Conservation (phyloP, 2,113 vertebrate genomes). For the Vireo altiloquus region DNA sequence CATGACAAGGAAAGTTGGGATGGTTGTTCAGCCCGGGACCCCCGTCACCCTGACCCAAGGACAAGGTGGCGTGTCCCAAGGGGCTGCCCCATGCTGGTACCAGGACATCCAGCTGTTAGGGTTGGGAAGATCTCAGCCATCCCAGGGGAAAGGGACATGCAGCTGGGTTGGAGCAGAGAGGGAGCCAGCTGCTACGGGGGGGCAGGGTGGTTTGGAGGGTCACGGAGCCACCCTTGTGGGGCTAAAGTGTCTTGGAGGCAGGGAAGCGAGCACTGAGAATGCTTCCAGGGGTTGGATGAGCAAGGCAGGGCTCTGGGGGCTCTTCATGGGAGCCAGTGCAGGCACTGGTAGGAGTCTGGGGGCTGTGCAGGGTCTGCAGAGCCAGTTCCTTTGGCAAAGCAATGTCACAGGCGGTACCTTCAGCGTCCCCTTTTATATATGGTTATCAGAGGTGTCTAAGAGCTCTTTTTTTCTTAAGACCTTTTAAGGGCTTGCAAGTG, state of each 20-base stretch:
- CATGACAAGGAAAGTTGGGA: neutral
- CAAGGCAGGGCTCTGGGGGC: neutral
- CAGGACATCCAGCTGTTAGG: neutral
- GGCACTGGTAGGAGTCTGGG: neutral
- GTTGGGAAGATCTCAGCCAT: neutral
- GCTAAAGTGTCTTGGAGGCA: too few relatives aligned
- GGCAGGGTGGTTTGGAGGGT: fast-evolving
- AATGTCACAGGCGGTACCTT: fast-evolving
- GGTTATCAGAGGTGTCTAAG: neutral
- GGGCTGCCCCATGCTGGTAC: neutral
- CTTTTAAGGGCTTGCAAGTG: neutral
- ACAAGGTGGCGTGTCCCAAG: fast-evolving
- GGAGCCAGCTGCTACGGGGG: fast-evolving
- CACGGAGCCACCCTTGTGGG: fast-evolving
- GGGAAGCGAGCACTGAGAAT: neutral
- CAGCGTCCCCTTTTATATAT: neutral
- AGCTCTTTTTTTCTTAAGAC: neutral
- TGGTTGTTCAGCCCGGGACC: neutral
- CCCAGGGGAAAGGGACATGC: fast-evolving
- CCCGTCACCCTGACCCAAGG: fast-evolving
- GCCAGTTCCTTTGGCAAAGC: neutral
- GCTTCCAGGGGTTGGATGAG: neutral
- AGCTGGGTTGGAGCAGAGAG: neutral
- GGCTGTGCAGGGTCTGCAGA: neutral
- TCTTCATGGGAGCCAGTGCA: neutral